Evolutionary conservation across 64 coral and sea anemone genomes (phyloP).

Genomic region (Montipora foliosa): DNA sequence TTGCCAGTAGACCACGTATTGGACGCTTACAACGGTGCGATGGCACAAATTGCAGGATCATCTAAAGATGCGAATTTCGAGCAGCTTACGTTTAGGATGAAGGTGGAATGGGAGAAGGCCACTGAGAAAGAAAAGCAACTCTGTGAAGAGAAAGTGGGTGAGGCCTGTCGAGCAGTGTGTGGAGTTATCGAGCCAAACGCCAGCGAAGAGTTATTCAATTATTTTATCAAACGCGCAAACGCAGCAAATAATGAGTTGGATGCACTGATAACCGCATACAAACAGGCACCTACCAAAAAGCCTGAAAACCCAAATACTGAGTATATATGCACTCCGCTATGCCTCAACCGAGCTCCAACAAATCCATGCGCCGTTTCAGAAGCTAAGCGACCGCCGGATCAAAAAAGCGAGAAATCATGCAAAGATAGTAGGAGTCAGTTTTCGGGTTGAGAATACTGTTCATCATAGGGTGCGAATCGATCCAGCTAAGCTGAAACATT

Average conservation of each 20-base stretch:
- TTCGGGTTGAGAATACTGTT: slow-evolving; percentile 11
- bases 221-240: neutral
- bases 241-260: neutral
- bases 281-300: slow-evolving; percentile 33
- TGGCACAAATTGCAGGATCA: slow-evolving; percentile 6
- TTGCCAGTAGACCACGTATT: neutral
- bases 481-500: slow-evolving; percentile 12
- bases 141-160: slow-evolving; percentile 46
- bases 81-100: slow-evolving; percentile 14
- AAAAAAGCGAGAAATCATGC: slow-evolving; percentile 28
- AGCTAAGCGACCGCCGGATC: slow-evolving; percentile 10
- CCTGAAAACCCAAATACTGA: slow-evolving; percentile 35
- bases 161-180: slow-evolving; percentile 15
- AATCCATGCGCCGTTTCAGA: slow-evolving; percentile 24
- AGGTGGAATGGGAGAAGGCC: neutral
- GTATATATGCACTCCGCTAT: no score
- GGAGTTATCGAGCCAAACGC: slow-evolving; percentile 30
- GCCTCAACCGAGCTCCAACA: neutral
- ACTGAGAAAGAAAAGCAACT: neutral
- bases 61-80: neutral
- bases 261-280: slow-evolving; percentile 25
- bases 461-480: slow-evolving; percentile 31
- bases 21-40: slow-evolving; percentile 5
- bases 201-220: slow-evolving; percentile 30
- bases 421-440: slow-evolving; percentile 3